These are phyloP conservation scores for Sinhomidia bicolor DNA, from an alignment of 2,888 invertebrate genomes.

Conservation along the genomic window DNA sequence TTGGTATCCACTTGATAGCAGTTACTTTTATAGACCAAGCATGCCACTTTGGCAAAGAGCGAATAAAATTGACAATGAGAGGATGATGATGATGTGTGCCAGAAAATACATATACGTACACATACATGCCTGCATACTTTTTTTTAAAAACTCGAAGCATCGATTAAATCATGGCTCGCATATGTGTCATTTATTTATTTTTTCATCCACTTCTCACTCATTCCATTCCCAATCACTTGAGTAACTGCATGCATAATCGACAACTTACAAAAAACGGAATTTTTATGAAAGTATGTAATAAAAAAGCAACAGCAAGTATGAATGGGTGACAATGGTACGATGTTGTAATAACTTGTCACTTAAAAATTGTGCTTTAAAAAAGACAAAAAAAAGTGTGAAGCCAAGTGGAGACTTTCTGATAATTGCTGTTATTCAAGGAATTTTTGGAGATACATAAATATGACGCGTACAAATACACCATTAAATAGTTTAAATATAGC, in stretches of 20 bases:
- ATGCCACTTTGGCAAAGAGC: neutral
- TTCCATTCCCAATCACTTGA: neutral
- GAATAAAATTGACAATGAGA: neutral
- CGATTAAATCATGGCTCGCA: neutral
- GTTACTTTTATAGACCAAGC: neutral
- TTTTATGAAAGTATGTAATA: constrained; percentile 23
- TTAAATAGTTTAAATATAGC: neutral
- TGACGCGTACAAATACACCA: neutral
- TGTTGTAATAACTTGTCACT: constrained; percentile 19
- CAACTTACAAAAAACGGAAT: neutral
- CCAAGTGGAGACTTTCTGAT: neutral
- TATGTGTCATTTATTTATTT: neutral
- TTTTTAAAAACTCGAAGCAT: neutral
- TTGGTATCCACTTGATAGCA: neutral
- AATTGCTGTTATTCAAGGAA: neutral
- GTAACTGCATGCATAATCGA: neutral
- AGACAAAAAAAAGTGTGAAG: neutral
- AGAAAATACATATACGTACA: neutral
- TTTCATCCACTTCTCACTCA: neutral
- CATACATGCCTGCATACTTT: too few species aligned
- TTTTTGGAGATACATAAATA: neutral
- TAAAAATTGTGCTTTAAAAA: neutral
- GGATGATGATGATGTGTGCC: neutral
- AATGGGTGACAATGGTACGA: neutral
- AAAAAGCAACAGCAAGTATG: neutral